Evolutionary conservation across 2,888 invertebrate species (phyloP), one percentile per base, ranked within the genome.

Genomic region (Orthosia incerta): DNA sequence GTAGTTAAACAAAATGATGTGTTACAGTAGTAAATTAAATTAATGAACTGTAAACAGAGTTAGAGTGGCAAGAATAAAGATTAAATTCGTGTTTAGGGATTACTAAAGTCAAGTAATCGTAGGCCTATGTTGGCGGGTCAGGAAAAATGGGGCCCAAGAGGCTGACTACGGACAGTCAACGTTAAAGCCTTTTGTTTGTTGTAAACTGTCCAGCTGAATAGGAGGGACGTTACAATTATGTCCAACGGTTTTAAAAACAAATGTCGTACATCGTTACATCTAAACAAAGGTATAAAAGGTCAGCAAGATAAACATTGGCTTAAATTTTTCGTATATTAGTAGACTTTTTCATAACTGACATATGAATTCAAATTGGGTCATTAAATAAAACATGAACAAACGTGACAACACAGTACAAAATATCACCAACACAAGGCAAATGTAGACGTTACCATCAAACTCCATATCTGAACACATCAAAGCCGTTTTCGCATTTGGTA

Each of bases 51-150:
- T 82, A 75, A 82, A 80, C 74, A 74, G 78, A 76, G 78, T 81
- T 74, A 61, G 81, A 87, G 78, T 82, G 76, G 78, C 75, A 84
- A 73, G 74, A 85, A 88, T 82, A 85, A 85, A 87, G 87, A 89
- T 88, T 88, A 87, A 87, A 90, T 89, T 87, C 81, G 83, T 81
- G 84, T 79, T 79, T 79, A 67, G 89, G 88, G 88, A 90, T 88
- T 86, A 88, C 86, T 87, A 83, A 85, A 80, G 71, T 82, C 77
- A 80, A 88, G 84, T 88, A 89, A 88, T 88, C 79, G 85, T 65
- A 64, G 86, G 74, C 83, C 84, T 81, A 70, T 84, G 86, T 87
- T 84, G 74, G 79, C 73, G 82, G 82, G 84, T 78, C 83, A 75
- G 75, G 75, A 87, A 86, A 87, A 89, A 90, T 87, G 81, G 86